Base-by-base conservation (phyloP, 2,888 invertebrate species). In the Rosalia funebris region DNA sequence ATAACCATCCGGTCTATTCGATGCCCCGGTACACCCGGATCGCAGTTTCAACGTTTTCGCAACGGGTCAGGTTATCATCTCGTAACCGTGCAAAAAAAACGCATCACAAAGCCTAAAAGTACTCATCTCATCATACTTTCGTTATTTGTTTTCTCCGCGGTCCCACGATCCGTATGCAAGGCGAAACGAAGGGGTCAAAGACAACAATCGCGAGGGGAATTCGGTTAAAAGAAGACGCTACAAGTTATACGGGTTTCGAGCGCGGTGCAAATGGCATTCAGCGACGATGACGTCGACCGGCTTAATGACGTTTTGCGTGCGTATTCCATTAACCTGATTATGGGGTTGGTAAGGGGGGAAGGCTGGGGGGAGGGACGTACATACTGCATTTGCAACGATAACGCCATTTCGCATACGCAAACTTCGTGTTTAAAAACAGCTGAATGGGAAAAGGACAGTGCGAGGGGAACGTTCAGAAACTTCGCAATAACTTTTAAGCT, bases 361-460 rank as follows among this genome's bases (percentile, higher is more conserved):
- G 31, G 25, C 34, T 37, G 41, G 12, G 46, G 41, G 39, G 31
- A 39, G 44, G 58, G 50, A 62, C 65, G 61, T 68, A 68, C 68
- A 68, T 66, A 68, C 64, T 64, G 66, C 64, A 64, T 62, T 60
- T 62, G 57, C 57, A 68, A 63, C 59, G 59, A 67, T 52, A 68
- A 64, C 62, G 52, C 61, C 64, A 66, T 63, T 62, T 63, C 62
- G 57, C 57, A 62, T 62, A 61, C 60, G 57, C 57, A 63, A 67
- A 67, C 67, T 60, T 65, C 67, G 57, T 55, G 57, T 57, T 61
- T 62, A 50, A 60, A 79, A 80, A 79, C 77, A 75, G 76, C 78
- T 78, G 77, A 77, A 79, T 62, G 66, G 58, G 67, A 68, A 65
- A 66, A 63, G 64, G 66, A 37, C 36, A 52, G 42, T 48, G 60